Evolutionary conservation across 2,113 vertebrate genomes (phyloP).

Genomic region (Sclerurus mexicanus): DNA sequence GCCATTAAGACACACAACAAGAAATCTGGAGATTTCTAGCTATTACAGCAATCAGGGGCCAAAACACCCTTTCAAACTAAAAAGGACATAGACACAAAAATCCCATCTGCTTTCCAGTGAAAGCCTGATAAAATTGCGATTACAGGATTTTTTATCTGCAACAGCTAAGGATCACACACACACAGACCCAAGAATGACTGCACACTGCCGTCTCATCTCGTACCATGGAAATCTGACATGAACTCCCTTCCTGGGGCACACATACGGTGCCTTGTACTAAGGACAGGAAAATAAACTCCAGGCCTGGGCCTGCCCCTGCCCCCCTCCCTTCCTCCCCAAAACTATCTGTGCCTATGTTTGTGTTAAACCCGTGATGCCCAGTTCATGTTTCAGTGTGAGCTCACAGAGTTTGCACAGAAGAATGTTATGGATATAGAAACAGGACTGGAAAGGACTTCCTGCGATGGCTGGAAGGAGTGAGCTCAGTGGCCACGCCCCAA

Average conservation of each 20-base stretch:
- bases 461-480: not conserved
- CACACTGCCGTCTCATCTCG: not conserved
- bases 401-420: not conserved
- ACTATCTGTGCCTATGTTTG: not conserved
- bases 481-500: not conserved
- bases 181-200: not conserved
- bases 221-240: not conserved
- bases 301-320: accelerated
- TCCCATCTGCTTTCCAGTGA: not conserved
- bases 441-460: not conserved
- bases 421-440: not conserved
- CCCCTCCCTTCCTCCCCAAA: too few relatives aligned
- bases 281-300: not conserved
- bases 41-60: not conserved
- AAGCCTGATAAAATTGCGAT: not conserved
- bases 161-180: not conserved
- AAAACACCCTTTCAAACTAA: not conserved
- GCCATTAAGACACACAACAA: not conserved
- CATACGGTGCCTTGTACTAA: not conserved
- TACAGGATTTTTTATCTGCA: not conserved
- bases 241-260: not conserved
- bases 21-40: not conserved
- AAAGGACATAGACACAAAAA: not conserved
- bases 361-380: not conserved
- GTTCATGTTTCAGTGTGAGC: not conserved